Conservation (phyloP, 2,113 vertebrate species). For the Typhlomys cinereus region DNA sequence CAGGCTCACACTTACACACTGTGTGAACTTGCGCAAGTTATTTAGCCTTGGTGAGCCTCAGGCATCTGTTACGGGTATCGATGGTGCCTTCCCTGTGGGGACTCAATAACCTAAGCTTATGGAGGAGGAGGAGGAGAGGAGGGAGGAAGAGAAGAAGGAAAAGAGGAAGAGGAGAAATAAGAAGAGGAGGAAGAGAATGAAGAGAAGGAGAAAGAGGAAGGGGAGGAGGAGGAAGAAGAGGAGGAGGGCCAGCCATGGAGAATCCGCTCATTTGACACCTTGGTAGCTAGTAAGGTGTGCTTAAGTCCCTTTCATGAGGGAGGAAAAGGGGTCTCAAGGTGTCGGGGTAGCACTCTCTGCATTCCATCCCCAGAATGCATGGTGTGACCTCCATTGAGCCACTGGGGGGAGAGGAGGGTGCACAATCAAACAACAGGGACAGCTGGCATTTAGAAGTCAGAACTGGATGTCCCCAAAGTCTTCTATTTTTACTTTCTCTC, state of each 20-base stretch:
- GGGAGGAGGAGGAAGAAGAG: no score
- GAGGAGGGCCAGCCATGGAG: background rate
- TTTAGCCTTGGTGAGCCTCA: background rate
- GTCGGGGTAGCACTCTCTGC: no score
- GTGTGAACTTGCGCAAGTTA: background rate
- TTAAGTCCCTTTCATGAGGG: background rate
- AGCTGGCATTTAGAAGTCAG: background rate
- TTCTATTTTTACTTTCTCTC: background rate
- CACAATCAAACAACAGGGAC: accelerated
- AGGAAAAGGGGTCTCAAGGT: background rate
- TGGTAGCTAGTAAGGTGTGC: no score
- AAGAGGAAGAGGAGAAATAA: no score
- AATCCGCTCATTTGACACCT: background rate
- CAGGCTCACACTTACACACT: background rate
- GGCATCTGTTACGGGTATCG: no score
- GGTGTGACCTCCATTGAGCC: no score
- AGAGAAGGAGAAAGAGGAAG: no score
- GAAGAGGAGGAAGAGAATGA: no score
- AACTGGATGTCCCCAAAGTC: background rate
- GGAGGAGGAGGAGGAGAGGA: no score
- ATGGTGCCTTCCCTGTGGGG: background rate
- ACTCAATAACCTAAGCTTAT: no score
- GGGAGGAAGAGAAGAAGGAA: no score
- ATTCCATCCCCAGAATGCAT: background rate
- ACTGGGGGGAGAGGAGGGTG: background rate